These are phyloP conservation scores for Trichogramma evanescens DNA, from an alignment of 2,888 invertebrate species.

Conservation along the genomic window DNA sequence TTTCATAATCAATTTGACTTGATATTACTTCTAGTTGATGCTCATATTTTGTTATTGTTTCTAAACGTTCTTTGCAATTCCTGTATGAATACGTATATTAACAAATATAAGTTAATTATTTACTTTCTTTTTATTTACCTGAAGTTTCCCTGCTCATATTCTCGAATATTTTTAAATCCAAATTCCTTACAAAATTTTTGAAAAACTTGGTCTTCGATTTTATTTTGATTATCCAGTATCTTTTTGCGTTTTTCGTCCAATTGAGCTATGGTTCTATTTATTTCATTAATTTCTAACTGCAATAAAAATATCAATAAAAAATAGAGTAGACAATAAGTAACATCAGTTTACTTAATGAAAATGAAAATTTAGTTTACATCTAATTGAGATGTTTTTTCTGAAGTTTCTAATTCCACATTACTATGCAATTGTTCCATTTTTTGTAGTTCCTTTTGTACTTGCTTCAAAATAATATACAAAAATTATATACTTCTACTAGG, in stretches of 20 bases:
- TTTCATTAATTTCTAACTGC: neutral
- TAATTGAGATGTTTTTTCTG: neutral
- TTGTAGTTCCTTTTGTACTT: neutral
- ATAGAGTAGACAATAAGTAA: neutral
- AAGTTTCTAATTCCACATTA: neutral
- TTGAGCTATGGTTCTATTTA: conserved; percentile 37
- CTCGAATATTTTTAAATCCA: conserved; percentile 87
- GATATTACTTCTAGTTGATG: conserved; percentile 83
- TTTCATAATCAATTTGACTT: conserved; percentile 89
- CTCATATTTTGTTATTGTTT: conserved; percentile 84
- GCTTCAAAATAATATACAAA: neutral
- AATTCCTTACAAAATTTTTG: conserved; percentile 81
- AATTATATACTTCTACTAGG: neutral
- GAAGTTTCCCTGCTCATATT: conserved; percentile 91
- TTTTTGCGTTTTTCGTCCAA: conserved; percentile 72
- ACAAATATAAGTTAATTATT: conserved; percentile 3
- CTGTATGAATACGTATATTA: conserved; percentile 27
- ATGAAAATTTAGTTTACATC: neutral
- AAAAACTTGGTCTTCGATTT: conserved; percentile 89
- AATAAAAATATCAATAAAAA: neutral
- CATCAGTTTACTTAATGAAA: neutral
- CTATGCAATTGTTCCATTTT: neutral
- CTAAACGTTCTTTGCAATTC: conserved; percentile 83
- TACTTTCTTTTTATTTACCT: conserved; percentile 42
- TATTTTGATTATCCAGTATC: conserved; percentile 83